These are phyloP conservation scores for Rhagonycha fulva DNA, from an alignment of 2,888 invertebrate species.

Conservation along the genomic window DNA sequence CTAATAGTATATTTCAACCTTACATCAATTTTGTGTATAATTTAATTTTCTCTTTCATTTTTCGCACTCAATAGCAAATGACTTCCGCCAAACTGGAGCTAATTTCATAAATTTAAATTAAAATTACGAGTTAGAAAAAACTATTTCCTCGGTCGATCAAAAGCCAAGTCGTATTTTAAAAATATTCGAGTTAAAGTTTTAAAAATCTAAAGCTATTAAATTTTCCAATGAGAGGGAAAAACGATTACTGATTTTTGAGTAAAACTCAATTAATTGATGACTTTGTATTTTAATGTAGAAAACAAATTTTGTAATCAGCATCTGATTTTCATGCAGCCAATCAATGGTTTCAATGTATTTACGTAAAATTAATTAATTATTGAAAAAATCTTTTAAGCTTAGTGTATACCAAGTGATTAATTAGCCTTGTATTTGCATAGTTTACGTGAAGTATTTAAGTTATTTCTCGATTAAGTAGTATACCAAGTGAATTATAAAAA, in stretches of 20 bases:
- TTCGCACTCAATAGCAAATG: no score
- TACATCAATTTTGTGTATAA: no score
- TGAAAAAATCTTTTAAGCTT: not conserved
- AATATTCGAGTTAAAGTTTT: not conserved
- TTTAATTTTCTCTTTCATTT: no score
- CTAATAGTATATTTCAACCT: not conserved
- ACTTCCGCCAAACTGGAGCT: not conserved
- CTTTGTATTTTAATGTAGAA: not conserved
- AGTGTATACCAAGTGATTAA: not conserved
- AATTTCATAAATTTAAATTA: not conserved
- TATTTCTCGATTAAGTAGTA: not conserved
- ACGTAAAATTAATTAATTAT: not conserved
- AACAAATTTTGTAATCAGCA: not conserved
- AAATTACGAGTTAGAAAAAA: not conserved
- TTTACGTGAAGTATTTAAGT: not conserved
- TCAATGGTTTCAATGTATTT: not conserved
- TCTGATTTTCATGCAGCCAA: not conserved
- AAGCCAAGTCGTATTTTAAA: not conserved
- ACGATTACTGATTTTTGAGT: not conserved
- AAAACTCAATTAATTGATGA: not conserved
- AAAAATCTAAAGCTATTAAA: not conserved
- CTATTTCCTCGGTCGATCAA: not conserved
- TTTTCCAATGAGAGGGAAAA: not conserved
- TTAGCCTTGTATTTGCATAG: not conserved
- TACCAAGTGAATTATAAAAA: not conserved